Percentiles rank a stretch among this genome's conserved stretches.
Conservation (phyloP, 2,888 invertebrate species). For the Eutolmus rufibarbis region DNA sequence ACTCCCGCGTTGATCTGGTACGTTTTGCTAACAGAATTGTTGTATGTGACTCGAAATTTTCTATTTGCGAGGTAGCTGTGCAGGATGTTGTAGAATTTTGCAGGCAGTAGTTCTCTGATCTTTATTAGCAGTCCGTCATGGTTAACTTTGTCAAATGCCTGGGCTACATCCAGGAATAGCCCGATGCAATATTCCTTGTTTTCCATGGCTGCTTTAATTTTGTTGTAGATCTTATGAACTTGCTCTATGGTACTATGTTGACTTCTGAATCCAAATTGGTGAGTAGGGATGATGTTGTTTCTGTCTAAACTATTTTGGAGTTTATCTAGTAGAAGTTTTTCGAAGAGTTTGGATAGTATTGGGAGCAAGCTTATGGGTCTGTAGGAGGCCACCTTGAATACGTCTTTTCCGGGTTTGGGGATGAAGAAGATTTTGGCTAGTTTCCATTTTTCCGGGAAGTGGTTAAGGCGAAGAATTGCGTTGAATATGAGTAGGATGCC, state of each 20-base stretch:
- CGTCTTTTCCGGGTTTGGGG: not conserved
- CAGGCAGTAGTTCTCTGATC: not conserved
- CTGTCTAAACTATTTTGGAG: not conserved
- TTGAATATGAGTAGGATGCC: not conserved
- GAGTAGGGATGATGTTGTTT: not conserved
- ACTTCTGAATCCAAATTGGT: constrained; percentile 24
- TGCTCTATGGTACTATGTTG: constrained; percentile 10
- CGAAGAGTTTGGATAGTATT: constrained; percentile 24
- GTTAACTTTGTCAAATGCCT: constrained; percentile 20
- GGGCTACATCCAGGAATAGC: constrained; percentile 10
- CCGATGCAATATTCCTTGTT: not conserved
- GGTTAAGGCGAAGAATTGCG: not conserved
- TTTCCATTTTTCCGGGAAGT: not conserved
- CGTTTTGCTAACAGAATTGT: not conserved
- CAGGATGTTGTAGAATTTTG: not conserved
- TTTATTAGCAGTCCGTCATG: not conserved
- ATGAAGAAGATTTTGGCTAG: not conserved
- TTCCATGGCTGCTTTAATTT: constrained; percentile 4
- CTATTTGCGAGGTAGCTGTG: not conserved
- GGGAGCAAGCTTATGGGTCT: constrained; percentile 20
- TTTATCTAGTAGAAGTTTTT: constrained; percentile 4
- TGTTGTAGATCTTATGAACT: not conserved
- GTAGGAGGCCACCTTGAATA: not conserved
- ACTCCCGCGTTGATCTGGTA: not conserved
- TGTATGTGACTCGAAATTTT: not conserved